These are phyloP conservation scores for Drosophila nannoptera DNA, from an alignment of 1,140 invertebrate genomes.

Conservation along the genomic window DNA sequence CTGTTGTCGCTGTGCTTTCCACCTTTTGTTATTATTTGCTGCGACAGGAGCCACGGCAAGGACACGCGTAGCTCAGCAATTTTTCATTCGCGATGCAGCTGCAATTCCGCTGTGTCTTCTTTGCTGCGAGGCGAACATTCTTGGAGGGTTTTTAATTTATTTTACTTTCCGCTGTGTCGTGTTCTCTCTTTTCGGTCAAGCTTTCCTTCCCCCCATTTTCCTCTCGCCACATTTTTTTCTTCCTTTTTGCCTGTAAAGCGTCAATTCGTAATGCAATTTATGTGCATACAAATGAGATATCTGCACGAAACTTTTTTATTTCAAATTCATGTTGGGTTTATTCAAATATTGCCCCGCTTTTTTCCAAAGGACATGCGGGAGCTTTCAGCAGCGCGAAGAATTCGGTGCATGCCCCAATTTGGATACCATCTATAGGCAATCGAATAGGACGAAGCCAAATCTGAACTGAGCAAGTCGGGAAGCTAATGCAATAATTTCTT, in stretches of 20 bases:
- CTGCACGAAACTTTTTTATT: constrained; percentile 28
- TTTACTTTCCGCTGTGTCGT: constrained; percentile 34
- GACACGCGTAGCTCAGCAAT: constrained; percentile 41
- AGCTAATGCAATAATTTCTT: no score
- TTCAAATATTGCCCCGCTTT: constrained; percentile 26
- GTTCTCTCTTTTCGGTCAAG: not conserved
- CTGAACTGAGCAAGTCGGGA: constrained; percentile 14
- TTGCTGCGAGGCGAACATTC: constrained; percentile 13
- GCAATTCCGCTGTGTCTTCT: constrained; percentile 23
- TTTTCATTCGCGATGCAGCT: constrained; percentile 24
- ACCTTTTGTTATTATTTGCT: constrained; percentile 33
- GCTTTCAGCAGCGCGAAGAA: constrained; percentile 25
- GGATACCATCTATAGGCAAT: constrained; percentile 21
- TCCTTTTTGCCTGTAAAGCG: constrained; percentile 21
- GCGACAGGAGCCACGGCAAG: constrained; percentile 26
- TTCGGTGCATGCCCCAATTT: not conserved
- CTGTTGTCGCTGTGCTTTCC: constrained; percentile 2
- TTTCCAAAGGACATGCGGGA: not conserved
- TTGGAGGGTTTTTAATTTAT: constrained; percentile 50
- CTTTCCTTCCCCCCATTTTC: not conserved
- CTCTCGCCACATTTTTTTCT: not conserved
- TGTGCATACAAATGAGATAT: constrained; percentile 53
- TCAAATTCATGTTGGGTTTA: constrained; percentile 34
- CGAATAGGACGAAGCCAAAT: constrained; percentile 3
- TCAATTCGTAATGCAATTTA: constrained; percentile 55